Evolutionary conservation across 53 echinoderm and acorn worm species (phyloP).

Genomic region (Astropecten irregularis): DNA sequence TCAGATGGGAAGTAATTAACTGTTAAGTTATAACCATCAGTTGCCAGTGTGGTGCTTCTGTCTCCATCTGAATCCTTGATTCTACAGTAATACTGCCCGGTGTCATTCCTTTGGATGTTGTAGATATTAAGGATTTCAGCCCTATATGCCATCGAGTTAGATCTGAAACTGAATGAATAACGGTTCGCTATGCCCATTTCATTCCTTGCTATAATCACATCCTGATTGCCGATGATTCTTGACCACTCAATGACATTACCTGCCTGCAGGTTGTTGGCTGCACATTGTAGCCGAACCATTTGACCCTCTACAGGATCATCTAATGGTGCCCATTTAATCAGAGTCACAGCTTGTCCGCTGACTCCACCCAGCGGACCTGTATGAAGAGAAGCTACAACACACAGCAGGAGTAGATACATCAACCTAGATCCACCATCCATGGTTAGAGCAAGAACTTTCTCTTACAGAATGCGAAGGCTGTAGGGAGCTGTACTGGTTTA

Average conservation of each 20-base stretch:
- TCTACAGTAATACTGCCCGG: too few species aligned
- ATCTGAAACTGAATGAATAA: too few species aligned
- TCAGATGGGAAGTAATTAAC: slow-evolving; percentile 8
- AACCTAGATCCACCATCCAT: too few species aligned
- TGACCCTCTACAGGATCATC: not conserved
- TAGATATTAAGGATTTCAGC: too few species aligned
- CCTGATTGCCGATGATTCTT: not conserved
- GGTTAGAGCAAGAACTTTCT: too few species aligned
- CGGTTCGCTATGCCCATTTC: too few species aligned
- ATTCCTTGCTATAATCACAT: not conserved
- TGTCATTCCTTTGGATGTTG: too few species aligned
- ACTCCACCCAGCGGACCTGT: not conserved
- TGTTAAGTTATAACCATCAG: not conserved
- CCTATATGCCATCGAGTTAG: too few species aligned
- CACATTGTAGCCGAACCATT: not conserved
- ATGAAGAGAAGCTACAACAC: slow-evolving; percentile 4
- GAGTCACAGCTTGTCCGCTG: slow-evolving; percentile 18
- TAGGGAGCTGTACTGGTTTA: too few species aligned
- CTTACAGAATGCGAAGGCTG: too few species aligned
- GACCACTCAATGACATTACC: slow-evolving; percentile 13
- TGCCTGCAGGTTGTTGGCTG: not conserved
- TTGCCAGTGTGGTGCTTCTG: not conserved
- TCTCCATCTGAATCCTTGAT: too few species aligned
- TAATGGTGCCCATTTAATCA: not conserved
- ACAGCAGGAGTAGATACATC: slow-evolving; percentile 5